These are phyloP conservation scores for Euura saliciscinereae DNA, from an alignment of 1,140 invertebrate genomes.

Conservation along the genomic window DNA sequence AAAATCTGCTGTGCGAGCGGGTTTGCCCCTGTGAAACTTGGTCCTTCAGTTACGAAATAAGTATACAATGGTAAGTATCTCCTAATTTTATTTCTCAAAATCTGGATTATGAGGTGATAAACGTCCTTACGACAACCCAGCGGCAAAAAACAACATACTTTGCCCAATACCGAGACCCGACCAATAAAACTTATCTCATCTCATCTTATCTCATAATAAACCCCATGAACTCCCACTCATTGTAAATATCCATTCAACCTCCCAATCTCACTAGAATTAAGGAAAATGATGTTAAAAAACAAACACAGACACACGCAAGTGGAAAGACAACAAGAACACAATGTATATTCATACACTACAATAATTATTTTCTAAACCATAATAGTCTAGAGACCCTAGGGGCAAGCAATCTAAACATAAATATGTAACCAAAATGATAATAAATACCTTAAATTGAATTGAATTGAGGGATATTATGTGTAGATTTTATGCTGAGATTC, in stretches of 20 bases:
- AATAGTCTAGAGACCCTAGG: constrained; percentile 10
- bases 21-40: too few species aligned
- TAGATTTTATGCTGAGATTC: too few species aligned
- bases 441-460: too few species aligned
- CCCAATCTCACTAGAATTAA: background rate
- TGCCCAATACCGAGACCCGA: background rate
- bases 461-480: too few species aligned
- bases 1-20: too few species aligned
- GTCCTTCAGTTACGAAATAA: too few species aligned
- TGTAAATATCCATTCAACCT: background rate
- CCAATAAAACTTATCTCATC: background rate
- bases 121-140: background rate
- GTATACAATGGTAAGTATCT: too few species aligned
- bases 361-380: background rate
- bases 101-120: too few species aligned
- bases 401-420: background rate
- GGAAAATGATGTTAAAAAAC: constrained; percentile 3
- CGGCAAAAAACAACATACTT: background rate
- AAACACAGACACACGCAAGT: background rate
- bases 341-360: constrained; percentile 9
- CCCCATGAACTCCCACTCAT: background rate
- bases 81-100: too few species aligned
- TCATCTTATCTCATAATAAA: too few species aligned
- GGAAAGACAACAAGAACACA: background rate
- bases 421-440: background rate